Conservation (phyloP, 2,888 invertebrate species). For the Temnothorax unifasciatus region DNA sequence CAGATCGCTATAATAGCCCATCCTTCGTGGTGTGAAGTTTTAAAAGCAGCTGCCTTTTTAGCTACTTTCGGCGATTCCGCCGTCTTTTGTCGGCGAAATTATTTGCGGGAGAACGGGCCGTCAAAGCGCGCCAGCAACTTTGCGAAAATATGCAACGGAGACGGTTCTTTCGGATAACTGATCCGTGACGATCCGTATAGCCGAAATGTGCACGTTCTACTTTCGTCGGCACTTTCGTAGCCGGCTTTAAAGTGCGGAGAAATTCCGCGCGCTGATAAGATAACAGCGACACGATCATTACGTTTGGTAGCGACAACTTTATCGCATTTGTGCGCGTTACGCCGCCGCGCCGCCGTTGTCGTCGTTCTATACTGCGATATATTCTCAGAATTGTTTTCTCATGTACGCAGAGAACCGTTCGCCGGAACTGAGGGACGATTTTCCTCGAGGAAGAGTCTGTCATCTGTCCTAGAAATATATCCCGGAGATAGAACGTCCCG, state of each 20-base stretch:
- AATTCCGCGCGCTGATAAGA: constrained; percentile 30
- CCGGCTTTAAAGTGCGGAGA: constrained; percentile 6
- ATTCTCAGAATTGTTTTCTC: constrained; percentile 34
- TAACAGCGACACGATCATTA: constrained; percentile 33
- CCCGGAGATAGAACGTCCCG: neutral
- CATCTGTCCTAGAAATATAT: constrained; percentile 2
- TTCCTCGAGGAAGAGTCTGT: neutral
- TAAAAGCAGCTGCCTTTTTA: neutral
- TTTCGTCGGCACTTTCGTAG: neutral
- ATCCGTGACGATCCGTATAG: neutral
- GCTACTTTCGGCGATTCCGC: neutral
- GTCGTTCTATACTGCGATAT: neutral
- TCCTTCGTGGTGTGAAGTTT: neutral
- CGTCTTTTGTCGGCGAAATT: neutral
- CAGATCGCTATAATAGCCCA: neutral
- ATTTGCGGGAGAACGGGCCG: neutral
- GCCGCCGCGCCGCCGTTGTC: neutral
- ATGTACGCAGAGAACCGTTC: constrained; percentile 17
- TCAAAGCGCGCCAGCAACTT: constrained; percentile 5
- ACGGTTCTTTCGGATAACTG: neutral
- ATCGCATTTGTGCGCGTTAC: neutral
- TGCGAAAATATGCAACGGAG: constrained; percentile 2
- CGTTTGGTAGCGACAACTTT: constrained; percentile 8
- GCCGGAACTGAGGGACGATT: neutral
- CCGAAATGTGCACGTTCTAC: constrained; percentile 11